Percentiles rank a stretch among this genome's conserved stretches.
These are phyloP conservation scores for Noctua janthina DNA, from an alignment of 2,888 invertebrate species.

Conservation along the genomic window DNA sequence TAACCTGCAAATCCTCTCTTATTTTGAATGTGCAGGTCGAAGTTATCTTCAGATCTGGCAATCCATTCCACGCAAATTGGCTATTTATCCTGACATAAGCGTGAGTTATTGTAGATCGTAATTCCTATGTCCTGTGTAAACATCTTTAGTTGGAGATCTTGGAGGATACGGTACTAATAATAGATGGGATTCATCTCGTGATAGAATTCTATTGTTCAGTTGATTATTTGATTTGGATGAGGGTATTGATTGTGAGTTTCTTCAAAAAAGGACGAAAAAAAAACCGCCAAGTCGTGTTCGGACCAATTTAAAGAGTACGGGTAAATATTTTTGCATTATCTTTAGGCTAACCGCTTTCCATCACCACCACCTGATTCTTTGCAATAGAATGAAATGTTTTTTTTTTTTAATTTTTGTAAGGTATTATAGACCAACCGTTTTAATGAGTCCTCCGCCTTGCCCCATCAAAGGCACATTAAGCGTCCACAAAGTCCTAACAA, in stretches of 20 bases:
- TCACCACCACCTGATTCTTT: too few species aligned
- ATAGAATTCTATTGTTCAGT: constrained; percentile 3
- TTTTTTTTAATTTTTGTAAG: too few species aligned
- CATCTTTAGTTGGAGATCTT: constrained; percentile 62
- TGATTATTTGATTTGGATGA: constrained; percentile 9
- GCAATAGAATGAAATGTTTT: too few species aligned
- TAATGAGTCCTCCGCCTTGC: too few species aligned
- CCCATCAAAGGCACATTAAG: too few species aligned
- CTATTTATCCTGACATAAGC: constrained; percentile 83
- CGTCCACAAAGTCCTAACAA: too few species aligned
- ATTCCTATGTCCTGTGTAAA: constrained; percentile 71
- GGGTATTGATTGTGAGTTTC: not conserved
- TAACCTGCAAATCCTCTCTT: constrained; percentile 63
- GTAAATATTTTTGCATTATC: not conserved
- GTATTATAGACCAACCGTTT: too few species aligned
- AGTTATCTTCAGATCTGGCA: constrained; percentile 81
- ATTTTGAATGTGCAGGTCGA: constrained; percentile 66
- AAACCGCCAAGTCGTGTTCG: not conserved
- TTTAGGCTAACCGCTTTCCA: not conserved
- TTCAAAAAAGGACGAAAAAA: not conserved
- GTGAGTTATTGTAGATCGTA: constrained; percentile 79
- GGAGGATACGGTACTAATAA: constrained; percentile 8
- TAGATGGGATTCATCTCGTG: not conserved
- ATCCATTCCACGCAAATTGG: constrained; percentile 84
- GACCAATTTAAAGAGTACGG: not conserved